These are phyloP conservation scores for Ptyas mucosa DNA, from an alignment of 2,113 vertebrate species.

Conservation along the genomic window DNA sequence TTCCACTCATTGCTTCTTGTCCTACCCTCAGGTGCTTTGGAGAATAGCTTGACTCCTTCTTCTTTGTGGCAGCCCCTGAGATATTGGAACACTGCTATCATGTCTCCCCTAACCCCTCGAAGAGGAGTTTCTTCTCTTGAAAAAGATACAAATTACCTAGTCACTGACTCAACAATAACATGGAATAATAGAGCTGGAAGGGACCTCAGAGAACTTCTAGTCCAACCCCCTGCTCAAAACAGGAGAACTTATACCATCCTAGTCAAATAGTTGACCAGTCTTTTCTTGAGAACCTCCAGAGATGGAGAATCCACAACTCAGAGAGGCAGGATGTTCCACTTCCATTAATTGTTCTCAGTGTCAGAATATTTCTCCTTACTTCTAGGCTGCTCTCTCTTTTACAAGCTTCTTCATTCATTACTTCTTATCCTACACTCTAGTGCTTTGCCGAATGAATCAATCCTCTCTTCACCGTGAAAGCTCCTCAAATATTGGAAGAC, in stretches of 20 bases:
- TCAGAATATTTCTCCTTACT: background rate
- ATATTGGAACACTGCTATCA: no score
- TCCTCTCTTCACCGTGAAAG: background rate
- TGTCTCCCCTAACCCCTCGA: no score
- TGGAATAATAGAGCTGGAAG: background rate
- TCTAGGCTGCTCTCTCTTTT: background rate
- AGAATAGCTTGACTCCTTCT: no score
- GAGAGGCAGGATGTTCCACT: background rate
- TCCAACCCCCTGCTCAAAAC: background rate
- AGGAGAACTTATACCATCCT: background rate
- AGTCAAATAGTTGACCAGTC: background rate
- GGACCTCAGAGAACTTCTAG: background rate
- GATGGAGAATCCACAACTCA: background rate
- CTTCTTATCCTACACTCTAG: background rate
- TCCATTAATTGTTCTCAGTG: background rate
- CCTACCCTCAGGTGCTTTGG: no score
- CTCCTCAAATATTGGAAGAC: no score
- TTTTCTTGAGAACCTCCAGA: background rate
- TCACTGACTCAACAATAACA: background rate
- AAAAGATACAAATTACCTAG: background rate
- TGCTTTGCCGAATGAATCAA: background rate
- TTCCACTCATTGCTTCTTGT: no score
- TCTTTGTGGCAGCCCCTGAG: no score
- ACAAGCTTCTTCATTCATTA: background rate
- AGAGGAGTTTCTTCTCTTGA: background rate